Evolutionary conservation across 2,888 invertebrate genomes (phyloP).

Genomic region (Argynnis bischoffii): DNA sequence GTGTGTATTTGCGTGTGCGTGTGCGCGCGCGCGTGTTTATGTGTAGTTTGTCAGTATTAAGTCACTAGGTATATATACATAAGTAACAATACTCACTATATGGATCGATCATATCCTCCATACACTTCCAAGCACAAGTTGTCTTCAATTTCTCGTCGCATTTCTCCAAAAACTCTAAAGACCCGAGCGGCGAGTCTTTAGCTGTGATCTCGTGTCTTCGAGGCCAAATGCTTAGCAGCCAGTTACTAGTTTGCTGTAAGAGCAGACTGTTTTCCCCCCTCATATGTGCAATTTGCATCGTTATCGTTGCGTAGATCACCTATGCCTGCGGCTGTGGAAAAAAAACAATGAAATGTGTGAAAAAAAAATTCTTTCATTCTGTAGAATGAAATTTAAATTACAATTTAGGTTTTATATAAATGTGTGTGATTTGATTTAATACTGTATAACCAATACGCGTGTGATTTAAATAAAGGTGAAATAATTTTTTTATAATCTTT

Average conservation of each 20-base stretch:
- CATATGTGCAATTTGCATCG: slow-evolving; percentile 94
- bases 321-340: slow-evolving; percentile 84
- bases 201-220: slow-evolving; percentile 57
- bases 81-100: slow-evolving; percentile 65
- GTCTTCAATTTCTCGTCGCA: slow-evolving; percentile 77
- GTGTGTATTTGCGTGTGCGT: no score
- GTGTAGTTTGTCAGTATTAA: no score
- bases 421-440: no score
- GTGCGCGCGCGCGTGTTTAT: no score
- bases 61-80: neutral
- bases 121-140: slow-evolving; percentile 73
- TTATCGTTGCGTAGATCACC: slow-evolving; percentile 90
- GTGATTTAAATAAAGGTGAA: no score
- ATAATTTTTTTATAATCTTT: no score
- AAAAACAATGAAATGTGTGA: neutral
- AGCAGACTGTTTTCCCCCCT: slow-evolving; percentile 95
- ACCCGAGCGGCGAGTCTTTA: slow-evolving; percentile 84
- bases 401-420: no score
- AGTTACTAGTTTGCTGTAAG: slow-evolving; percentile 94
- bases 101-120: slow-evolving; percentile 78
- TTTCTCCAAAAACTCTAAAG: slow-evolving; percentile 84
- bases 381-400: no score
- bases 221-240: slow-evolving; percentile 86
- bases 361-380: no score
- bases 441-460: no score